phyloP scores from a whole-genome alignment of 2,797 vertebrate species.

The Fratercula arctica region DNA sequence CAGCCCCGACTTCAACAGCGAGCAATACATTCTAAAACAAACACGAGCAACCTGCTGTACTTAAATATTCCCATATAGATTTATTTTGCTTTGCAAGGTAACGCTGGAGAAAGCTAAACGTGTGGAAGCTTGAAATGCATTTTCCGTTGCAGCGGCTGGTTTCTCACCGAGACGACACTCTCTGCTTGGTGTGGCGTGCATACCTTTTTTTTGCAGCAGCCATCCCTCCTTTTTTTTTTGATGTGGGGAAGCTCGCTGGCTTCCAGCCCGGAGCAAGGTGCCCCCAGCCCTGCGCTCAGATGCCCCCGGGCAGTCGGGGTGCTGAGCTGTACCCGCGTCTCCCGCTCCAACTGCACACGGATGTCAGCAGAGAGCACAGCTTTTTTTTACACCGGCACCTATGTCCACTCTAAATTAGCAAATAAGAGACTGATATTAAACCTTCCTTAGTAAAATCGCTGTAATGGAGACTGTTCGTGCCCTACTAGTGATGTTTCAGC shows the following conservation, averaged over 20 bases:
- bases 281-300: not conserved
- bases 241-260: not conserved
- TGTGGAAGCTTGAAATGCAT: not conserved
- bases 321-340: not conserved
- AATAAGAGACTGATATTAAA: not conserved
- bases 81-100: slow-evolving; percentile 41
- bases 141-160: not conserved
- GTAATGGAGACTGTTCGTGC: not conserved
- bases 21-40: slow-evolving; percentile 9
- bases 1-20: not conserved
- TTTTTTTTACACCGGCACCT: not conserved
- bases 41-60: slow-evolving; percentile 2
- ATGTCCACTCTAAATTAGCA: not conserved
- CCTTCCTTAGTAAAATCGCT: not conserved
- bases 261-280: not conserved
- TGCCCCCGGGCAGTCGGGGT: not conserved
- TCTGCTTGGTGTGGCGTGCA: accelerated
- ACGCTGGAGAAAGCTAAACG: slow-evolving; percentile 17
- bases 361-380: not conserved
- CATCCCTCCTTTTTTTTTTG: too few relatives aligned
- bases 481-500: not conserved
- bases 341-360: not conserved
- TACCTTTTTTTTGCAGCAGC: not conserved
- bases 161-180: not conserved
- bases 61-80: slow-evolving; percentile 51